Conservation (phyloP, 2,888 invertebrate genomes). For the Cacoxenus indagator region DNA sequence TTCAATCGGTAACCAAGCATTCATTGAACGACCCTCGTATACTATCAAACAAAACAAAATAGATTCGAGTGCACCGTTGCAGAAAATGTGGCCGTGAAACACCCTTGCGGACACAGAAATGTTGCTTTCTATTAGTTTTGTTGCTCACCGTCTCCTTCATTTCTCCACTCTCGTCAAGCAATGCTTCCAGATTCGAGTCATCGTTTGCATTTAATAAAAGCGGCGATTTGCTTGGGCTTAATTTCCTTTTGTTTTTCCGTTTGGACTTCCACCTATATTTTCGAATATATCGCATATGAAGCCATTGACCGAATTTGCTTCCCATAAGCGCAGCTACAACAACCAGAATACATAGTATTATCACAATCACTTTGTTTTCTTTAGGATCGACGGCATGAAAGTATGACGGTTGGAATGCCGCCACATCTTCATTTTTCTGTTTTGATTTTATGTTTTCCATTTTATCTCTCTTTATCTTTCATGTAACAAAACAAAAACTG, state of each 20-base stretch:
- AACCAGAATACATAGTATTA: slow-evolving; percentile 53
- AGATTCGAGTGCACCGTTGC: too few relatives aligned
- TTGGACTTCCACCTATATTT: too few relatives aligned
- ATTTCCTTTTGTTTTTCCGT: too few relatives aligned
- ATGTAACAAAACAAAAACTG: background rate
- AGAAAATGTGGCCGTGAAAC: background rate
- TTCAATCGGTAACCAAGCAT: too few relatives aligned
- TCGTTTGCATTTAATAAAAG: slow-evolving; percentile 63
- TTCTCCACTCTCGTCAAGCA: slow-evolving; percentile 67
- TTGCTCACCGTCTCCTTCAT: slow-evolving; percentile 69
- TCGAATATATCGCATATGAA: slow-evolving; percentile 67
- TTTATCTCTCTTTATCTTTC: too few relatives aligned
- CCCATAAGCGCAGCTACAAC: slow-evolving; percentile 56
- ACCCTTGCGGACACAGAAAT: background rate
- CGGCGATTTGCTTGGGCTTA: slow-evolving; percentile 69
- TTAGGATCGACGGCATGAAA: too few relatives aligned
- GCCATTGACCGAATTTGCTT: slow-evolving; percentile 66
- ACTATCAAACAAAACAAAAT: too few relatives aligned
- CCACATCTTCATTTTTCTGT: too few relatives aligned
- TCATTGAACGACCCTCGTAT: too few relatives aligned
- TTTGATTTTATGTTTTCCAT: too few relatives aligned
- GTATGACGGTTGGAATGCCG: too few relatives aligned
- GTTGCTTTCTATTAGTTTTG: background rate
- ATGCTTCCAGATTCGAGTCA: slow-evolving; percentile 66
- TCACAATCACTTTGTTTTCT: slow-evolving; percentile 67